Base-by-base conservation (phyloP, 2,888 invertebrate genomes). In the Poecilobothrus nobilitatus region DNA sequence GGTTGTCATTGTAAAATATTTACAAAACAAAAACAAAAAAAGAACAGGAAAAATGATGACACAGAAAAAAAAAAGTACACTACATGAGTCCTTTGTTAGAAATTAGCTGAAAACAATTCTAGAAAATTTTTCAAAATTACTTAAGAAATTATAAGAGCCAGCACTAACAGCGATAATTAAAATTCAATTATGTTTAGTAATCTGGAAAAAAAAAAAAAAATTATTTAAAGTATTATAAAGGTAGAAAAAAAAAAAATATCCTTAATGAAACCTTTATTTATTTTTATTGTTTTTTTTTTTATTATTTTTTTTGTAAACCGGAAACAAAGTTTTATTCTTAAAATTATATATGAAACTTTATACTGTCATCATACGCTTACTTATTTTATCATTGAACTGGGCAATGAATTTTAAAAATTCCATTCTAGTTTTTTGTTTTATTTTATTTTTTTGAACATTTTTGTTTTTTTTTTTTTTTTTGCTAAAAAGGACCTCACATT, bases 401-500 rank as follows among this genome's bases (percentile, higher is more conserved):
- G 15, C 53, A 53, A 53, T 53, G 7, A 18, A 53, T 53, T 53
- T 53, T 6, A 18, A 27, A 27, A 53, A 53, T 53, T 53, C 15
- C 15, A 15, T 53, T 53, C 53, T 18, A 53, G 18, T 18, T 53
- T 18, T 15, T 12, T 18, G n/a, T 12, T 18, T 53, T 12, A 15
- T 53, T 53, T 53, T 53, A 6, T 53, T 53, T 53, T 53, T 53
- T 53, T 18, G 10, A 53, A 53, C 15, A 12, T 53, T 18, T 53
- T 44, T 44, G 3, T 44, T 3, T 44, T 44, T 44, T 44, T 44
- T 3, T 44, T 10, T 3, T 9, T 44, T 44, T 44, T 53, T 53
- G 53, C 53, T 53, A 53, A 53, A 53, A 53, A 53, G 53, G 53
- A 53, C 53, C 53, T 53, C 53, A 53, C 53, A 53, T 53, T 53